These are phyloP conservation scores for Leptonema lineaticorne DNA, from an alignment of 1,140 invertebrate species.

Conservation along the genomic window DNA sequence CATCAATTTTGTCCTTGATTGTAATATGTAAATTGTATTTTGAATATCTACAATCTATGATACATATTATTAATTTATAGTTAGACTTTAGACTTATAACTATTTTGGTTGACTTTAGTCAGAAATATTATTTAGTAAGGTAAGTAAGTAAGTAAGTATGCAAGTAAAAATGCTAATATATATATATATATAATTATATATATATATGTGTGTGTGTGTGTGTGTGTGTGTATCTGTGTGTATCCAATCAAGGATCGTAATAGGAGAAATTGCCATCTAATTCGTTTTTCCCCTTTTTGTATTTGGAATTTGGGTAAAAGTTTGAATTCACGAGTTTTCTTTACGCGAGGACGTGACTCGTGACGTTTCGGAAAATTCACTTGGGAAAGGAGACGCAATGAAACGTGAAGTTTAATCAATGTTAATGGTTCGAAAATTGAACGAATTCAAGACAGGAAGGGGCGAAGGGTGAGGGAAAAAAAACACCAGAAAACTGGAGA, in stretches of 20 bases:
- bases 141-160: too few species aligned
- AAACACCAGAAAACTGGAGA: background rate
- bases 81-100: too few species aligned
- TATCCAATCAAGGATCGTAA: too few species aligned
- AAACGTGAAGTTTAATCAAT: slow-evolving; percentile 32
- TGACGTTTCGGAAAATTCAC: slow-evolving; percentile 28
- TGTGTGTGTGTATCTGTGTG: too few species aligned
- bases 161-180: background rate
- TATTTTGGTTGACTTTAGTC: too few species aligned
- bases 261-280: too few species aligned
- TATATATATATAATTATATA: background rate
- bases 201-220: background rate
- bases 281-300: background rate
- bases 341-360: slow-evolving; percentile 17
- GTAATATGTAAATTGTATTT: too few species aligned
- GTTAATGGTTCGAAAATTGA: slow-evolving; percentile 31
- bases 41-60: too few species aligned
- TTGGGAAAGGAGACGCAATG: slow-evolving; percentile 21
- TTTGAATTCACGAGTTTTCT: slow-evolving; percentile 27
- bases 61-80: too few species aligned
- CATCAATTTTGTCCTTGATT: too few species aligned
- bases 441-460: slow-evolving; percentile 9
- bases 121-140: too few species aligned
- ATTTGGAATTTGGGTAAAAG: background rate
- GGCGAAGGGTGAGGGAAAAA: background rate